phyloP scores from a whole-genome alignment of 2,888 invertebrate species.

The Chymomyza amoena region DNA sequence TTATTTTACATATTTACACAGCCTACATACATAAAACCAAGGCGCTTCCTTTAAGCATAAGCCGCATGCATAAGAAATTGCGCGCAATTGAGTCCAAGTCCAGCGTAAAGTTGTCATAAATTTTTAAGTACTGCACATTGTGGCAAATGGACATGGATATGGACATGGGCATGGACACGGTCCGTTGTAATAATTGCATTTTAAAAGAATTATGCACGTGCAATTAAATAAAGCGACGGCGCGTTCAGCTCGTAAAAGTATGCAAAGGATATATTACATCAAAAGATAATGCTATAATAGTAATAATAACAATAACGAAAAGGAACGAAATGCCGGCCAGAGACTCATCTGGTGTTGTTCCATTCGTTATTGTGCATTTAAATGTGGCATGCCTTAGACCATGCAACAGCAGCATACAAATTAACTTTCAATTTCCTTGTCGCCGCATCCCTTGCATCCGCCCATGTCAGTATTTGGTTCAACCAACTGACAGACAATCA shows the following conservation, averaged over 20 bases:
- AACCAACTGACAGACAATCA: conserved; percentile 58
- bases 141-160: not conserved
- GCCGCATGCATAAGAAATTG: not conserved
- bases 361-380: conserved; percentile 59
- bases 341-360: conserved; percentile 1
- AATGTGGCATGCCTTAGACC: conserved; percentile 59
- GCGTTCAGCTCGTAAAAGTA: conserved; percentile 15
- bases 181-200: conserved; percentile 60
- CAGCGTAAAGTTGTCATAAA: conserved; percentile 6
- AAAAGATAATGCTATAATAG: conserved; percentile 66
- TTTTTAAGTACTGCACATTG: not conserved
- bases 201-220: conserved; percentile 72
- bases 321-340: not conserved
- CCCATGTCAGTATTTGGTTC: conserved; percentile 2
- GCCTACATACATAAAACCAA: not conserved
- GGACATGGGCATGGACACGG: not conserved
- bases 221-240: conserved; percentile 63
- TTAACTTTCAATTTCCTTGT: conserved; percentile 72
- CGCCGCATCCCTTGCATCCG: not conserved
- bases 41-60: not conserved
- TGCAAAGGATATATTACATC: conserved; percentile 42
- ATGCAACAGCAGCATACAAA: conserved; percentile 60
- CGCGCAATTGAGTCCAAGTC: not conserved
- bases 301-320: conserved; percentile 30
- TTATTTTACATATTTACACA: not conserved